Evolutionary conservation across 2,797 vertebrate species (phyloP).

Genomic region (Microctenopoma steveboyesi): DNA sequence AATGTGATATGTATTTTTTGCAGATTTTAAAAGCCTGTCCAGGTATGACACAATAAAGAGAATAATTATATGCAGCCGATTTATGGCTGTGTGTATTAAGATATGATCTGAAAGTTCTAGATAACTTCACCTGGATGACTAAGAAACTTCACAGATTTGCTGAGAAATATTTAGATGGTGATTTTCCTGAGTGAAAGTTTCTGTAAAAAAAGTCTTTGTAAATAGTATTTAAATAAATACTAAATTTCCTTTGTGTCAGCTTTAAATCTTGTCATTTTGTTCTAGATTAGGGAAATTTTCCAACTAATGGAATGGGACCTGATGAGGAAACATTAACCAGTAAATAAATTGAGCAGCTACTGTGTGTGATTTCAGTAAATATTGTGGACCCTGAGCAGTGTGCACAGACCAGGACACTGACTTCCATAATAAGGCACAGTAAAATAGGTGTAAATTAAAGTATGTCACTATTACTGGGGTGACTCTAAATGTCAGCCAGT

Average conservation of each 20-base stretch:
- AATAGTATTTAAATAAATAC: not conserved
- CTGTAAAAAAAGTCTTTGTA: not conserved
- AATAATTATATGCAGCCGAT: constrained; percentile 5
- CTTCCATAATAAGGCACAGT: constrained; percentile 33
- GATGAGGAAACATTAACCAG: not conserved
- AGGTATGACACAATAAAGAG: constrained; percentile 25
- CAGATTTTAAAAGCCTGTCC: constrained; percentile 26
- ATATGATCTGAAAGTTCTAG: not conserved
- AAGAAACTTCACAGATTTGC: not conserved
- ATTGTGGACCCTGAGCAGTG: constrained; percentile 1
- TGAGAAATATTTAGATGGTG: constrained; percentile 1
- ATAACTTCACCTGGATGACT: no score
- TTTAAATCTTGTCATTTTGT: not conserved
- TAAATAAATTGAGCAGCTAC: constrained; percentile 3
- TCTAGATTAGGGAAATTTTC: not conserved
- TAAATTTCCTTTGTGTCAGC: not conserved
- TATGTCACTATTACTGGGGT: constrained; percentile 11
- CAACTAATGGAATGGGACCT: not conserved
- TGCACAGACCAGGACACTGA: not conserved
- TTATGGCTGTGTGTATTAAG: not conserved
- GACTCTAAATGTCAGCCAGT: constrained; percentile 38
- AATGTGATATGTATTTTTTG: constrained; percentile 17
- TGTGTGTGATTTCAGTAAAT: not conserved
- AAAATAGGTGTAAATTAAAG: constrained; percentile 27
- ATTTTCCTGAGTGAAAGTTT: constrained; percentile 13